Evolutionary conservation across 1,140 invertebrate genomes (phyloP), one percentile per base, ranked within the genome.

Genomic region (Aphaenogaster rudis): DNA sequence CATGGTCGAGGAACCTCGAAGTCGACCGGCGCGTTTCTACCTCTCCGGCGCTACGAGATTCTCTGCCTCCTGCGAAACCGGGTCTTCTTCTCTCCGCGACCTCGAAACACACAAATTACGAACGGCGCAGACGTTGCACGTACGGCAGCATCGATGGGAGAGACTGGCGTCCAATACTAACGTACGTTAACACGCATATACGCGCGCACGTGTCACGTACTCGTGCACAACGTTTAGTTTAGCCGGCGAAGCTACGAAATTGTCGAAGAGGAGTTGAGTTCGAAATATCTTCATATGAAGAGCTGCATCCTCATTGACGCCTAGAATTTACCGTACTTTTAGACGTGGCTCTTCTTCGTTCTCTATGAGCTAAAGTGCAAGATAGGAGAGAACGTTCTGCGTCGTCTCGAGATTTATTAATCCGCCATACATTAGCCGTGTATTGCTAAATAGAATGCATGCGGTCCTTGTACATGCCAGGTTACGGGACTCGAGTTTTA

Each of bases 31-130:
- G 74, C 74, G 85, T 87, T 91, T 89, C 78, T 85, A 84, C 84
- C 76, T 84, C 33, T 15, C 36, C n/a, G n/a, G 36, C 17, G 59
- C 59, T 69, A 28, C 61, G 74, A 88, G 78, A 84, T 91, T 88
- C 85, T 71, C 86, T 79, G 45, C 57, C 74, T 88, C 78, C 72
- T 21, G 59, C 76, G 54, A 91, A 91, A 91, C 90, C 90, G 88
- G 90, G 90, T 91, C 90, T 91, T 87, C 88, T 90, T 91, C 89
- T 91, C 90, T 89, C 78, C 76, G 69, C 90, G 90, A 91, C 90
- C 90, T 91, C 90, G 86, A 91, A 91, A 91, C 90, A 91, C 90
- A 91, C 90, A 91, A 91, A 91, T 91, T 91, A 91, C 66, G 54
- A 87, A 91, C 64, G 76, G 80, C 81, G 84, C 66, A 67, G 69